Percentiles rank a stretch among this genome's conserved stretches.
These are phyloP conservation scores for Tetropium fuscum DNA, from an alignment of 2,888 invertebrate species.

Conservation along the genomic window DNA sequence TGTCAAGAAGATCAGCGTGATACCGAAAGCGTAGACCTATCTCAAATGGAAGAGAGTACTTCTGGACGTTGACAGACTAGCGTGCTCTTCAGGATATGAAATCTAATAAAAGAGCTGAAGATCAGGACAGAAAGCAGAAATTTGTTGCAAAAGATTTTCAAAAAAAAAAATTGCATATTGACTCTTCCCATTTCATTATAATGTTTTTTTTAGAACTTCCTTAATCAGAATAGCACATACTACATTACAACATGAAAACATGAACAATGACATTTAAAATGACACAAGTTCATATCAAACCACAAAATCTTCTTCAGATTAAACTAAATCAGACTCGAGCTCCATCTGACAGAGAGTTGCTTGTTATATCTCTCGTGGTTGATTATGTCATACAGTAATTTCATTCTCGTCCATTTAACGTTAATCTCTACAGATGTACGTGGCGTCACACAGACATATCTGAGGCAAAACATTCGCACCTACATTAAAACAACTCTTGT, in stretches of 20 bases:
- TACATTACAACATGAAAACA: constrained; percentile 85
- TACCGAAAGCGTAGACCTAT: constrained; percentile 79
- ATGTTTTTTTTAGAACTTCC: constrained; percentile 63
- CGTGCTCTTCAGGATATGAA: constrained; percentile 56
- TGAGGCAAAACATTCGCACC: too few species aligned
- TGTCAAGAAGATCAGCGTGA: constrained; percentile 73
- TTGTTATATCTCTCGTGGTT: too few species aligned
- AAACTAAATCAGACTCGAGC: too few species aligned
- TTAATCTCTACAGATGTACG: too few species aligned
- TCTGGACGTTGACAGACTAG: constrained; percentile 72
- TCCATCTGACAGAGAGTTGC: too few species aligned
- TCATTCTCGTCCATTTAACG: too few species aligned
- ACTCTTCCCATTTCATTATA: background rate
- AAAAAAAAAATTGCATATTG: constrained; percentile 65
- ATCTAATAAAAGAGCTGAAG: constrained; percentile 53
- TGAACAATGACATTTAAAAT: constrained; percentile 69
- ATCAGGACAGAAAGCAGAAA: constrained; percentile 73
- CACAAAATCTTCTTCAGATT: constrained; percentile 70
- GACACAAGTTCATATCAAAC: constrained; percentile 71
- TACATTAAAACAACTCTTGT: too few species aligned
- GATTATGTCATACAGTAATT: too few species aligned
- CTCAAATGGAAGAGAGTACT: constrained; percentile 79
- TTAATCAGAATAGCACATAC: constrained; percentile 82
- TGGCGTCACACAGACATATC: too few species aligned
- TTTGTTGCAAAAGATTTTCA: constrained; percentile 82